Evolutionary conservation across 2,797 vertebrate genomes (phyloP).

Genomic region (Euthynnus affinis): DNA sequence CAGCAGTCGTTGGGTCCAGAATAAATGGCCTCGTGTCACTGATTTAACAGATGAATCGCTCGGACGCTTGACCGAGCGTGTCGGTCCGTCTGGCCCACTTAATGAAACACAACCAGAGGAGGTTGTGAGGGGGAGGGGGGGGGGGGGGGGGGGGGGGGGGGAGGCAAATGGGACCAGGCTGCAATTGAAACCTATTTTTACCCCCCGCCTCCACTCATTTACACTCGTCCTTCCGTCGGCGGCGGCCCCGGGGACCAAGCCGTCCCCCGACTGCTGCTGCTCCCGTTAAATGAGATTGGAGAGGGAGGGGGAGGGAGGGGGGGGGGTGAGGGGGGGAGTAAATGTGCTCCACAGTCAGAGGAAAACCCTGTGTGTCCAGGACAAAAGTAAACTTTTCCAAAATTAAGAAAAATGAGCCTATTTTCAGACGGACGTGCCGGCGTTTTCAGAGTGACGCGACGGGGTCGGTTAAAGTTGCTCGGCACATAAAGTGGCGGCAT

Average conservation of each 20-base stretch:
- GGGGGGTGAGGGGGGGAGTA: constrained; percentile 86
- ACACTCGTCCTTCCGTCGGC: constrained; percentile 39
- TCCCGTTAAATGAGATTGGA: constrained; percentile 90
- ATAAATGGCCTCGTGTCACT: constrained; percentile 77
- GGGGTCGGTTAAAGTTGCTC: constrained; percentile 37
- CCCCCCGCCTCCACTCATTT: constrained; percentile 50
- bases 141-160: constrained; percentile 73
- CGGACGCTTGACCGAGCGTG: constrained; percentile 81
- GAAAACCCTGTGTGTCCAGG: constrained; percentile 28
- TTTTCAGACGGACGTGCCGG: constrained; percentile 37
- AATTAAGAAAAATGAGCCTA: constrained; percentile 79
- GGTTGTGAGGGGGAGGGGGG: constrained; percentile 62
- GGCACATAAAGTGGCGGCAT: constrained; percentile 27
- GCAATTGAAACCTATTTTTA: constrained; percentile 92
- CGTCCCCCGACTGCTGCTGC: constrained; percentile 68
- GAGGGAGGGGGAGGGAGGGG: constrained; percentile 34
- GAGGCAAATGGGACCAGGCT: constrained; percentile 58
- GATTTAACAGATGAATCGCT: constrained; percentile 78
- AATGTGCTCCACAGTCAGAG: constrained; percentile 58
- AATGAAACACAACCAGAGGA: constrained; percentile 88
- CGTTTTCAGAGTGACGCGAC: constrained; percentile 1
- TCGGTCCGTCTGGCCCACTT: constrained; percentile 83
- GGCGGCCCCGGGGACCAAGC: constrained; percentile 82
- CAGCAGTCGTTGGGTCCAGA: constrained; percentile 52
- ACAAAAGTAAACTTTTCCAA: constrained; percentile 72